Evolutionary conservation across 2,113 vertebrate genomes (phyloP).

Genomic region (Callopanchax toddi): DNA sequence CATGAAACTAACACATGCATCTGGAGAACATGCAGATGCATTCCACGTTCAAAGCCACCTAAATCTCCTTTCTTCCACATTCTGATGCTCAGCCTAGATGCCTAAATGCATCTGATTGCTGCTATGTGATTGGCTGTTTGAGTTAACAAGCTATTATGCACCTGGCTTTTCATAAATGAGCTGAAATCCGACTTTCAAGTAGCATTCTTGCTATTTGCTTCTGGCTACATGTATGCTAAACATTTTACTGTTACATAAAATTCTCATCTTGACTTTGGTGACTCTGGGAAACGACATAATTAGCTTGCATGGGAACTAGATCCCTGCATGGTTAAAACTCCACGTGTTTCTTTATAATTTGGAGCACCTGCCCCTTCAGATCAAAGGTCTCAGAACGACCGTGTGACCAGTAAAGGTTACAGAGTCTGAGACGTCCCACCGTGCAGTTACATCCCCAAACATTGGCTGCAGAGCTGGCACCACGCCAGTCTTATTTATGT

Average conservation of each 20-base stretch:
- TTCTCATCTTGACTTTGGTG: not conserved
- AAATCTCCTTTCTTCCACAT: no score
- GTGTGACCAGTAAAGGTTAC: not conserved
- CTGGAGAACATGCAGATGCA: no score
- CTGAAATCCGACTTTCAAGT: no score
- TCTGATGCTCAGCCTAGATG: no score
- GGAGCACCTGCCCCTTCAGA: not conserved
- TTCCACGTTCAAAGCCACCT: no score
- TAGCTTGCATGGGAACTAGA: not conserved
- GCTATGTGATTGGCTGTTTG: no score
- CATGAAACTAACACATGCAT: no score
- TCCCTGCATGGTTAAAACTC: not conserved
- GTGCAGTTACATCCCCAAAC: not conserved
- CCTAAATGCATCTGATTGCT: no score
- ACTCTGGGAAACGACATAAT: not conserved
- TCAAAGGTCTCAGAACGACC: not conserved
- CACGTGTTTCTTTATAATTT: not conserved
- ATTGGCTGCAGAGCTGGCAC: not conserved
- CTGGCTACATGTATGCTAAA: not conserved
- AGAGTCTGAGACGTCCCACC: not conserved
- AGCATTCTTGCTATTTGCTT: not conserved
- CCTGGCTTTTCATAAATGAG: no score
- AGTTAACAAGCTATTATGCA: no score
- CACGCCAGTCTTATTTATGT: slow-evolving; percentile 17
- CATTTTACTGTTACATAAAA: not conserved